Evolutionary conservation across 1,140 invertebrate species (phyloP), one percentile per base, ranked within the genome.

Genomic region (Drosophila truncata): DNA sequence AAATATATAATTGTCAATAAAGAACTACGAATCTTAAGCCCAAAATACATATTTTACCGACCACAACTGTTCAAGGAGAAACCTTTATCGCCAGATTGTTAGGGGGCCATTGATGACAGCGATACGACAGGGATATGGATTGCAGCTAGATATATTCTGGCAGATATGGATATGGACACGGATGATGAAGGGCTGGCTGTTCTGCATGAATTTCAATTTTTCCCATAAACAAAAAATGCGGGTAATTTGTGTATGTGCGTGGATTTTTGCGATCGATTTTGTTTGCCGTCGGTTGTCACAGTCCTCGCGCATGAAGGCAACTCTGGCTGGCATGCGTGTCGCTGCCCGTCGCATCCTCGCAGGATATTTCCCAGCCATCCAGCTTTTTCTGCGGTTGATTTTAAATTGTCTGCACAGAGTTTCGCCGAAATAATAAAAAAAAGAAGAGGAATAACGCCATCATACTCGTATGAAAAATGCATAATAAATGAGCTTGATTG

Each of bases 401-500:
- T 87, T 87, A 87, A 87, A 88, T 87, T 87, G 58, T 87, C 80
- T 74, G 79, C 72, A 69, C 69, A 71, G 67, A 27, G 58, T 33
- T 33, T 50, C 25, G 33, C 42, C 42, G 11, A 29, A 72, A 50
- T 50, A 72, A 69, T 66, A 67, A 41, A 69, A 69, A 69, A 67
- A 41, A 69, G 65, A 33, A 9, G 23, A 4, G 16, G 23, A 33
- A 72, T 29, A 55, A 54, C 42, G 69, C 80, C 80, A 78, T 85
- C 82, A 85, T 88, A 54, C 52, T 54, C 52, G 31, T 54, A 87
- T 88, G 85, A 88, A 88, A 87, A 87, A 88, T 87, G 84, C 84
- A 87, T 87, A 88, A 88, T 88, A 87, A 87, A 87, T 88, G 78
- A 77, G 77, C 77, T 81, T 80, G 80, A 87, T 87, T 85, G 82